Conservation (phyloP, 2,797 vertebrate genomes). For the Halcyon chelicuti region DNA sequence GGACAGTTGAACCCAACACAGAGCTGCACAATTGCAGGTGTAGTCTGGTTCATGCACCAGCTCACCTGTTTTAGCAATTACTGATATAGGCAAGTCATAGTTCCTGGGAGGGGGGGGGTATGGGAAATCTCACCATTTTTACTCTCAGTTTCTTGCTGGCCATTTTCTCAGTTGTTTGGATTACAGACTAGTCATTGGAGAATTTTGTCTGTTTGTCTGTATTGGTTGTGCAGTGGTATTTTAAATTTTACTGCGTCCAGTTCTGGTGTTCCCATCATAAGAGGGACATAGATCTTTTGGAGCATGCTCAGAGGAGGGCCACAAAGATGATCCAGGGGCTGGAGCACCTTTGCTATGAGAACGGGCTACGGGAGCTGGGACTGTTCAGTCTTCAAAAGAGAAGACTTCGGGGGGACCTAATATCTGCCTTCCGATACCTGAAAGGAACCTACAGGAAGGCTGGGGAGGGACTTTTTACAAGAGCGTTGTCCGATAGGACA, state of each 20-base stretch:
- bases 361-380: too few relatives aligned
- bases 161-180: background rate
- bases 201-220: background rate
- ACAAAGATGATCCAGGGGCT: too few relatives aligned
- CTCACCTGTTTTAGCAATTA: background rate
- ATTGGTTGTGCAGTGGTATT: background rate
- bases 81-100: fast-evolving
- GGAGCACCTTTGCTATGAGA: too few relatives aligned
- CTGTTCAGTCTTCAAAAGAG: too few relatives aligned
- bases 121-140: background rate
- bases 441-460: too few relatives aligned
- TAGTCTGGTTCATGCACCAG: background rate
- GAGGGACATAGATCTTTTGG: too few relatives aligned
- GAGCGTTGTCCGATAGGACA: too few relatives aligned
- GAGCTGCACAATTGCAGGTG: background rate
- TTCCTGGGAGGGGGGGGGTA: fast-evolving
- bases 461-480: too few relatives aligned
- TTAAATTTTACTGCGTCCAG: background rate
- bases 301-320: too few relatives aligned
- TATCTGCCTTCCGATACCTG: too few relatives aligned
- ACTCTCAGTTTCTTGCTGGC: background rate
- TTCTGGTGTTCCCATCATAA: too few relatives aligned
- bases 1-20: background rate
- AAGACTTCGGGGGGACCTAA: too few relatives aligned
- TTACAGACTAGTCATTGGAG: background rate